Percentiles rank a stretch among this genome's conserved stretches.
phyloP scores from a whole-genome alignment of 1,140 invertebrate genomes.

The Ostrea denselamellosa region DNA sequence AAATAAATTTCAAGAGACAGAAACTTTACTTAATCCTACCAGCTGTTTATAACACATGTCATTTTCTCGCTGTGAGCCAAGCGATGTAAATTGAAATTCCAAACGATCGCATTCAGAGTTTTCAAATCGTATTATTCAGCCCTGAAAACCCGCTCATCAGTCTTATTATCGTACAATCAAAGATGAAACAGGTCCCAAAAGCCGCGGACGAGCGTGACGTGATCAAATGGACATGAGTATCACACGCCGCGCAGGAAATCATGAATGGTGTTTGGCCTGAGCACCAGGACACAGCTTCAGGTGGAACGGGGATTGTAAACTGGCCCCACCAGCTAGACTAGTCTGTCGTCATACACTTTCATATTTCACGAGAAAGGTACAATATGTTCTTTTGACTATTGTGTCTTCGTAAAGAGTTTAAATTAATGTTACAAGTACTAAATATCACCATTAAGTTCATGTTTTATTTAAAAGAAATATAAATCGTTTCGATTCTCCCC shows the following conservation, averaged over 20 bases:
- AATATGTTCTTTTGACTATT: no score
- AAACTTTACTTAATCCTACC: slow-evolving; percentile 14
- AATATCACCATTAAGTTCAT: no score
- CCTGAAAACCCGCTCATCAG: neutral
- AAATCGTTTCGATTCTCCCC: no score
- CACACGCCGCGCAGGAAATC: neutral
- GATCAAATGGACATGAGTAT: slow-evolving; percentile 2
- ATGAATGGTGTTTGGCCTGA: neutral
- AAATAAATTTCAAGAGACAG: slow-evolving; percentile 27
- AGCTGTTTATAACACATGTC: slow-evolving; percentile 24
- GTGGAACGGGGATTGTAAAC: neutral
- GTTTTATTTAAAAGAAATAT: no score
- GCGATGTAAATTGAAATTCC: slow-evolving; percentile 17
- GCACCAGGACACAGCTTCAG: neutral
- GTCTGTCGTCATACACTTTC: neutral
- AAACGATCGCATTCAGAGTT: slow-evolving; percentile 32
- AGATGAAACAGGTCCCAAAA: slow-evolving; percentile 25
- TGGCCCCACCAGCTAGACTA: no score
- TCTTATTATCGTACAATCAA: slow-evolving; percentile 17
- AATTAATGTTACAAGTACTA: no score
- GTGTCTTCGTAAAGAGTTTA: no score
- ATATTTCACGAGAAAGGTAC: no score
- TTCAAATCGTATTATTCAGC: slow-evolving; percentile 26
- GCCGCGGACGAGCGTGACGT: slow-evolving; percentile 14
- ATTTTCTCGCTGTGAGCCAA: slow-evolving; percentile 32